These are phyloP conservation scores for Rhinichthys osculus DNA, from an alignment of 2,797 vertebrate genomes.

Conservation along the genomic window DNA sequence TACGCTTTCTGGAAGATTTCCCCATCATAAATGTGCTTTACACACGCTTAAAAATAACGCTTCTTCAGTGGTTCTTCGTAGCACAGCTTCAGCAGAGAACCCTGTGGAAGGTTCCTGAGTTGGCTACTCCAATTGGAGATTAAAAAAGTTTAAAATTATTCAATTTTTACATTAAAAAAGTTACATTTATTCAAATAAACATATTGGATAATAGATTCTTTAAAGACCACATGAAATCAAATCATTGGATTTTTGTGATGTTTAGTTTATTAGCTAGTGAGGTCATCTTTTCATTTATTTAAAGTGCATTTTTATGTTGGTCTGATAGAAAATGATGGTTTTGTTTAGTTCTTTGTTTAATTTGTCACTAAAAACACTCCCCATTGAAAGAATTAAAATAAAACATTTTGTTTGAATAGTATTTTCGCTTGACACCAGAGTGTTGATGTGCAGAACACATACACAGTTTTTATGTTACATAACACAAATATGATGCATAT, in stretches of 20 bases:
- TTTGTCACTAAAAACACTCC: too few relatives aligned
- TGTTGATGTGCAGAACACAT: too few relatives aligned
- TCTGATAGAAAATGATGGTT: not conserved
- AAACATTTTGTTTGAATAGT: not conserved
- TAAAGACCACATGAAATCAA: not conserved
- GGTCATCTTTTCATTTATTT: not conserved
- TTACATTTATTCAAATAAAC: not conserved
- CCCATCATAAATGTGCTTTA: slow-evolving; percentile 11
- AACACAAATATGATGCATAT: not conserved
- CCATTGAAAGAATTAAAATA: too few relatives aligned
- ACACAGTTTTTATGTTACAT: too few relatives aligned
- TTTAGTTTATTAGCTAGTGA: not conserved
- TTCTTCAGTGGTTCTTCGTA: not conserved
- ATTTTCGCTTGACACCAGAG: not conserved
- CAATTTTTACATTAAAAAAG: not conserved
- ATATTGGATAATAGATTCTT: not conserved
- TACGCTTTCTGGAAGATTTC: slow-evolving; percentile 55
- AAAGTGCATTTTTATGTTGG: too few relatives aligned
- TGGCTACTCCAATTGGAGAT: not conserved
- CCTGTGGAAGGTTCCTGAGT: not conserved
- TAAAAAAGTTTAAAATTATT: not conserved
- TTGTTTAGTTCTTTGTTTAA: not conserved
- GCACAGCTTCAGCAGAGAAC: not conserved
- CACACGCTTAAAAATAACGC: slow-evolving; percentile 44
- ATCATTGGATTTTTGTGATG: not conserved